These are phyloP conservation scores for Halichoeres trimaculatus DNA, from an alignment of 2,113 vertebrate genomes.

Conservation along the genomic window DNA sequence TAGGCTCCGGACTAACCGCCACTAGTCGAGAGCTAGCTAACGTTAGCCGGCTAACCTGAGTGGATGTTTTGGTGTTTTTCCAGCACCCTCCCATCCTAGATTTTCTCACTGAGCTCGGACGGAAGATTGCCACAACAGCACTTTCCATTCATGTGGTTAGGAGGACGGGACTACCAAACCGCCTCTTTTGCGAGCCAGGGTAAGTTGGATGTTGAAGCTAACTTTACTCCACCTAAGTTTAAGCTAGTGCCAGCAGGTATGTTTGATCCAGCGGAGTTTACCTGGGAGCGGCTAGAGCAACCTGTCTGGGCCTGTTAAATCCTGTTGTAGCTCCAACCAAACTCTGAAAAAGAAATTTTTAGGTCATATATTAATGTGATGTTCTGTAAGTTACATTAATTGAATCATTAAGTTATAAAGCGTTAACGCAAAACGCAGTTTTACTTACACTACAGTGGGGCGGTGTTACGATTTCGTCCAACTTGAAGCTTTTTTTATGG, in stretches of 20 bases:
- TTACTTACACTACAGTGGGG: no score
- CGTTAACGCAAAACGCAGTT: no score
- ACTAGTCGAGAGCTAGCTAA: conserved; percentile 33
- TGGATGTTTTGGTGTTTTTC: neutral
- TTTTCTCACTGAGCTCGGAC: neutral
- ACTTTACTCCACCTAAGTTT: conserved; percentile 45
- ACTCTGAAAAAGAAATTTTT: no score
- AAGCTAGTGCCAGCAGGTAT: conserved; percentile 52
- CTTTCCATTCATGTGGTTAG: conserved; percentile 71
- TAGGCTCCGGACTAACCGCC: conserved; percentile 8
- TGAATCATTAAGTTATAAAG: no score
- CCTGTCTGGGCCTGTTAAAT: conserved; percentile 42
- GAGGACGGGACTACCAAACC: conserved; percentile 27
- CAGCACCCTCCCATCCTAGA: conserved; percentile 21
- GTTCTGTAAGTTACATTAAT: no score
- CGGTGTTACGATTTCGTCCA: no score
- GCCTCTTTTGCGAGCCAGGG: conserved; percentile 44
- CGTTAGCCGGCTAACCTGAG: conserved; percentile 52
- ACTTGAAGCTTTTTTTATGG: no score
- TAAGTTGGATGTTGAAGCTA: conserved; percentile 54
- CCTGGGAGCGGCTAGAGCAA: conserved; percentile 58
- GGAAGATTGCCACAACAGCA: conserved; percentile 36
- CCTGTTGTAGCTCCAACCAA: conserved; percentile 11
- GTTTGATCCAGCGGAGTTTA: conserved; percentile 3
- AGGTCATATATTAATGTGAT: no score